Evolutionary conservation across 2,797 vertebrate species (phyloP).

Genomic region (Malurus leucopterus): DNA sequence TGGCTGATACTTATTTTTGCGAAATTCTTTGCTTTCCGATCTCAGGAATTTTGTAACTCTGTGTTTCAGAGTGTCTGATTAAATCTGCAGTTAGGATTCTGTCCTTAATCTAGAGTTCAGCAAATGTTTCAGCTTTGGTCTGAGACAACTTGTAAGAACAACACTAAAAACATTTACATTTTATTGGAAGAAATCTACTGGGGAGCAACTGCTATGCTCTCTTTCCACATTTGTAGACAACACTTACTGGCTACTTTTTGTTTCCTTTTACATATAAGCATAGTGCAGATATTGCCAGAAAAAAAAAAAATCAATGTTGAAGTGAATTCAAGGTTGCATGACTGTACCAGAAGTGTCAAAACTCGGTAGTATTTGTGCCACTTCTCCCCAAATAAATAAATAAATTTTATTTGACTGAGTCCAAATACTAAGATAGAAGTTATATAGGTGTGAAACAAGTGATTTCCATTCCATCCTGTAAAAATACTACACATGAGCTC

Average conservation of each 20-base stretch:
- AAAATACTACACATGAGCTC: not conserved
- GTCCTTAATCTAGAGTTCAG: conserved; percentile 10
- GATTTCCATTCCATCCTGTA: not conserved
- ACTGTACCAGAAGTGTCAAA: not conserved
- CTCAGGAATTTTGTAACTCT: conserved; percentile 50
- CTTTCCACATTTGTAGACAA: not conserved
- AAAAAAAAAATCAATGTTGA: not conserved
- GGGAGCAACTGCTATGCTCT: not conserved
- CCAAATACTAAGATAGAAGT: not conserved
- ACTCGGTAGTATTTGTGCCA: not conserved
- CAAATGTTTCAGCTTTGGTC: not conserved
- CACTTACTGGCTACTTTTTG: not conserved
- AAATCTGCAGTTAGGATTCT: conserved; percentile 21
- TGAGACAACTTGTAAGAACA: not conserved
- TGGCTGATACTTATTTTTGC: conserved; percentile 39
- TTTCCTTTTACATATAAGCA: not conserved
- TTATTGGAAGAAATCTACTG: not conserved
- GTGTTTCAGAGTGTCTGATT: conserved; percentile 29
- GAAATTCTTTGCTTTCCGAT: conserved; percentile 51
- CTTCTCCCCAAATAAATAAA: not conserved
- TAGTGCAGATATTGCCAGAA: not conserved
- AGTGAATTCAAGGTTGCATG: not conserved
- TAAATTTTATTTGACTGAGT: not conserved
- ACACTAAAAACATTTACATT: not conserved
- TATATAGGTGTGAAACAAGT: not conserved